A percentile compares a stretch with the other conserved stretches of the same genome.
Evolutionary conservation across 2,113 vertebrate species (phyloP).

Genomic region (Miniopterus natalensis): DNA sequence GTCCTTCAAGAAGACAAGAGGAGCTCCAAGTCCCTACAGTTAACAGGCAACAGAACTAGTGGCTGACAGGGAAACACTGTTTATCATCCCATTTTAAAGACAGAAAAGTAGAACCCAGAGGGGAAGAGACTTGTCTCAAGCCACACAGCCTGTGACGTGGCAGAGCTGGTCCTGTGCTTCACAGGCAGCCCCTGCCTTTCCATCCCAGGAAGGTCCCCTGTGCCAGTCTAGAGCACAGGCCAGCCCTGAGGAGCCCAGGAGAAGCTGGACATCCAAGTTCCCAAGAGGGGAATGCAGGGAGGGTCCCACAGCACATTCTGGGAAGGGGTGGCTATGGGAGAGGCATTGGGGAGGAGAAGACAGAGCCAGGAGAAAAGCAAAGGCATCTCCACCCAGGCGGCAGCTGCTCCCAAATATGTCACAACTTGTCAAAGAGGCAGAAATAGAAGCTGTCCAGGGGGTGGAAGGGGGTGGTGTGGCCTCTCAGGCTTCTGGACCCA

Average conservation of each 20-base stretch:
- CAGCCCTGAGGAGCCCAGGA: conserved; percentile 65
- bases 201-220: background rate
- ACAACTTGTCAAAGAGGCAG: conserved; percentile 91
- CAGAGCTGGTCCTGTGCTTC: background rate
- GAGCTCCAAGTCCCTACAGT: background rate
- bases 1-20: background rate
- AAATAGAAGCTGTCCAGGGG: conserved; percentile 83
- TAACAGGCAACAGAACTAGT: background rate
- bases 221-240: background rate
- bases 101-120: background rate
- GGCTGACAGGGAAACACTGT: background rate
- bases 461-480: conserved; percentile 57
- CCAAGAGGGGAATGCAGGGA: conserved; percentile 65
- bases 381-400: conserved; percentile 88
- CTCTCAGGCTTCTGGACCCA: conserved; percentile 29
- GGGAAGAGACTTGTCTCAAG: background rate
- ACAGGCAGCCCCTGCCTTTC: background rate
- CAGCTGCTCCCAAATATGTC: conserved; percentile 98
- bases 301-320: conserved; percentile 85
- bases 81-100: background rate
- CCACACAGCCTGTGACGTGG: background rate
- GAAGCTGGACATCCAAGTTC: conserved; percentile 82
- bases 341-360: conserved; percentile 80
- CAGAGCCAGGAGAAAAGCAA: conserved; percentile 80
- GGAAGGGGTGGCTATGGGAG: conserved; percentile 72